Evolutionary conservation across 2,888 invertebrate species (phyloP), one percentile per base, ranked within the genome.

Genomic region (Amblyteles armatorius): DNA sequence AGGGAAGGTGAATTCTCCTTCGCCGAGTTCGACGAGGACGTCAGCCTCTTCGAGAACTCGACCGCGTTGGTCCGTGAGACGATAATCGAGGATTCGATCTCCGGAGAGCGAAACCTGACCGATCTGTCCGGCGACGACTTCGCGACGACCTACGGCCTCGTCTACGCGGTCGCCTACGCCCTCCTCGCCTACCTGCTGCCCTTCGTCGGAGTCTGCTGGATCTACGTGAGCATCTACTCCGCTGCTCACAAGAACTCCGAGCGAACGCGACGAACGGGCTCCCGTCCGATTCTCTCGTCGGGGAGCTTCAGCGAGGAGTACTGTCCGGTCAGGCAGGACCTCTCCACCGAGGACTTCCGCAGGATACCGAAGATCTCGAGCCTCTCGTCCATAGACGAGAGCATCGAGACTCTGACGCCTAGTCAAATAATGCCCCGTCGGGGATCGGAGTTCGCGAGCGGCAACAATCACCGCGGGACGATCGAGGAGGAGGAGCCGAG

Each of bases 231-330:
- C 86, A 97, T 97, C 86, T 97, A 97, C 93, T 95, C 96, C 16
- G 97, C 97, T 9, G 97, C 97, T 7, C 96, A 96, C 87, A 95
- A 96, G 82, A 97, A 97, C 84, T 97, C 95, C 82, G 95, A 95
- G 87, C 94, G 96, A 26, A 95, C 96, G 76, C 93, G 95, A 55
- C 93, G 93, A 73, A 94, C 91, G 19, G 94, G 94, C 0, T 94
- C 94, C 0, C 88, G 93, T 36, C 94, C 94, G 33, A 91, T 93
- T 2, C 85, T 94, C 0, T 90, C 92, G 4, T 90, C 92, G 0
- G 91, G 89, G 2, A 93, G 93, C 79, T 92, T 93, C 84, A 91
- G 88, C 87, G 94, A 94, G 68, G 93, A 93, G 3, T 90, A 90
- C n/a, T 91, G 89, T 33, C 85, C 88, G 7, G 86, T 87, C 0